A percentile compares a stretch with the other conserved stretches of the same genome.
Evolutionary conservation across 53 echinoderm and acorn worm genomes (phyloP).

Genomic region (Antedon mediterranea): DNA sequence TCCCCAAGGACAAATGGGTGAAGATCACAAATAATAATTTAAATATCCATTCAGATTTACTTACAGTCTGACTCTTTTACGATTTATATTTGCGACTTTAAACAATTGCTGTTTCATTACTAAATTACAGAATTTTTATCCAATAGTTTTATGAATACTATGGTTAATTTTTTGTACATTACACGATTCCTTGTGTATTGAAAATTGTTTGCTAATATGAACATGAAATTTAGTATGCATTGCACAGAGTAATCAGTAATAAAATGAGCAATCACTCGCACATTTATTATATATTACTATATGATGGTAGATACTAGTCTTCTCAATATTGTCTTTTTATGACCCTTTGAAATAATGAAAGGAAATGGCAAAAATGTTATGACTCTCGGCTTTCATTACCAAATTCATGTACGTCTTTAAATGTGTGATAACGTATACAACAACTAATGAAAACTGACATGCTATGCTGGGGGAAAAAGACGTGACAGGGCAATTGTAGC

Average conservation of each 20-base stretch:
- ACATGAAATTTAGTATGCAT: too few species aligned
- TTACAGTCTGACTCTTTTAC: not conserved
- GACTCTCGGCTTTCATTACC: not conserved
- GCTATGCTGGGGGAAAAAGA: not conserved
- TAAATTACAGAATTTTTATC: too few species aligned
- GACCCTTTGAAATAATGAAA: not conserved
- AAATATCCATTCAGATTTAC: not conserved
- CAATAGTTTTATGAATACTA: too few species aligned
- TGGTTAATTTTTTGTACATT: too few species aligned
- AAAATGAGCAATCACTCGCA: not conserved
- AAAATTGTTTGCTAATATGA: too few species aligned
- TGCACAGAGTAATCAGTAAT: too few species aligned
- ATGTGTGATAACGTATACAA: not conserved
- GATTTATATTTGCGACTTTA: not conserved
- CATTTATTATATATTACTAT: not conserved
- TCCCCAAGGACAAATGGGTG: not conserved
- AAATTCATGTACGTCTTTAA: not conserved
- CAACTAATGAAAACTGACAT: not conserved
- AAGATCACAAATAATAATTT: not conserved
- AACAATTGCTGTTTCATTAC: not conserved
- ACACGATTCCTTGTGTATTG: too few species aligned
- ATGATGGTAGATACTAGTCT: not conserved
- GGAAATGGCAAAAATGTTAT: not conserved
- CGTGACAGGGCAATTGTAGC: not conserved
- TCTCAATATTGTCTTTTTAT: not conserved